These are phyloP conservation scores for Empidonax traillii DNA, from an alignment of 2,113 vertebrate species.

Conservation along the genomic window DNA sequence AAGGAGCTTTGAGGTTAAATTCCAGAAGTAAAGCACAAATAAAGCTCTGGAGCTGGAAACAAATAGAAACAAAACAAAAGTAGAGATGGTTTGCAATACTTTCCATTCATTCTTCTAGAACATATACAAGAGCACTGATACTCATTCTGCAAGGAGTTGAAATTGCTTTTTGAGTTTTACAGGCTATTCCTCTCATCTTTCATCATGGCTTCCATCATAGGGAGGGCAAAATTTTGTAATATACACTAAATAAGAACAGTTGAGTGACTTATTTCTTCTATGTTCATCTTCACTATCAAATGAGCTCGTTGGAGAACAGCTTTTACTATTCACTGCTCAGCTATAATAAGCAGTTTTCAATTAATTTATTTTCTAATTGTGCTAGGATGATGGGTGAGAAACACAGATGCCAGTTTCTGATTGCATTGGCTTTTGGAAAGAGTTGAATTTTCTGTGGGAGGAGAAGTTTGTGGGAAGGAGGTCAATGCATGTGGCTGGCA, in stretches of 20 bases:
- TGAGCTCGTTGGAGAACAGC: slow-evolving; percentile 45
- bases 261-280: background rate
- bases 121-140: background rate
- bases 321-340: slow-evolving; percentile 58
- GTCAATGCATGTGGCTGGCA: background rate
- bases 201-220: rapidly evolving
- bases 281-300: slow-evolving; percentile 23
- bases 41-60: background rate
- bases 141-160: background rate
- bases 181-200: background rate
- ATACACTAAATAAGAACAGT: background rate
- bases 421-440: slow-evolving; percentile 1
- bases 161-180: background rate
- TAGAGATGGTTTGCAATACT: background rate
- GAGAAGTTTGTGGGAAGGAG: background rate
- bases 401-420: slow-evolving; percentile 4
- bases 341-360: slow-evolving; percentile 61
- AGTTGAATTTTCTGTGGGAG: background rate
- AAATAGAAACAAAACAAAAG: background rate
- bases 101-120: background rate
- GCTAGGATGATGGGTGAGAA: background rate
- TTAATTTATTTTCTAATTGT: background rate
- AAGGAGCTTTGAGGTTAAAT: slow-evolving; percentile 25
- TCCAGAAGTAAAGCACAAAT: background rate
- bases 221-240: background rate